Evolutionary conservation across 2,113 vertebrate genomes (phyloP), one percentile per base, ranked within the genome.

Genomic region (Percina caprodes): DNA sequence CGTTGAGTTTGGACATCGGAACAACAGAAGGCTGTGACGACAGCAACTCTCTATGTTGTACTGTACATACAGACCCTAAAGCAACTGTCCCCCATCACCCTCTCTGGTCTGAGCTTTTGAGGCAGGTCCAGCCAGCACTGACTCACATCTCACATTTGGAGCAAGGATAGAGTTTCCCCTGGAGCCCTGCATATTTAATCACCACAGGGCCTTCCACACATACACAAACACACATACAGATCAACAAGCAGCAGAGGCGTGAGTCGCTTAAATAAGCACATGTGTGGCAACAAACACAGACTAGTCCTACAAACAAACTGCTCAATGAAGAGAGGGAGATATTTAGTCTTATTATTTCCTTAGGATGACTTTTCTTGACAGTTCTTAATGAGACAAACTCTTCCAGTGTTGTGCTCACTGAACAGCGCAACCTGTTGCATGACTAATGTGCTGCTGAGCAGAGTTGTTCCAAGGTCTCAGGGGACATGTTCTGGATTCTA

Each of bases 101-200:
- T 8, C 61, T 70, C 82, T 75, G 68, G 73, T 81, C 77, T 61
- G 86, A 69, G 79, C 63, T 89, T 81, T 60, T 77, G 76, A 86
- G 87, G 82, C 83, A 74, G 71, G 77, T 76, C 42, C 75, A 87
- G 89, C 82, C 80, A 87, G 81, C 86, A 90, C 86, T 88, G 92
- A 93, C 88, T 92, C 90, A 88, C 89, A 91, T 91, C 92, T 91
- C 89, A 86, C 92, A 94, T 94, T 93, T 92, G 89, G 83, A 88
- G 89, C 59, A 56, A 73, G 88, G 92, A 89, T 94, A 92, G 92
- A 88, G 89, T 95, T 94, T 93, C 93, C 89, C 82, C 88, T 82
- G 80, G 92, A 91, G 92, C 83, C 82, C 92, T 94, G 92, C 89
- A 94, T 94, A 92, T 95, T 94, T 94, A 93, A 94, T 93, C 88